phyloP scores from a whole-genome alignment of 2,113 vertebrate species.

The Neolamprologus sp. region DNA sequence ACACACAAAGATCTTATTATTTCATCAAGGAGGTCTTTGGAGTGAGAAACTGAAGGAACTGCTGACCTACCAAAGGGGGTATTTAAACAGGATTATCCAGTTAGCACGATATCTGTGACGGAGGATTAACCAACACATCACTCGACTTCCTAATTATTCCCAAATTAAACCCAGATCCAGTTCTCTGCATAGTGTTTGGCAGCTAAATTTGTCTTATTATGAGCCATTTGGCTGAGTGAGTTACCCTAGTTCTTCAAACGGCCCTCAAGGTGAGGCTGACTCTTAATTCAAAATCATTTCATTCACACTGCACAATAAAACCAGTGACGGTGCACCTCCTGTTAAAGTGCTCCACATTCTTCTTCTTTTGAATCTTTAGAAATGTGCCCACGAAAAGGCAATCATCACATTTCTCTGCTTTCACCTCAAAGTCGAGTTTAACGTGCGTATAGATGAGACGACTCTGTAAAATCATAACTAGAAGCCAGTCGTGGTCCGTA shows the following conservation, averaged over 20 bases:
- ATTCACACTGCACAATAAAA: background rate
- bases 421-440: background rate
- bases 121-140: conserved; percentile 7
- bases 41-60: background rate
- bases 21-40: background rate
- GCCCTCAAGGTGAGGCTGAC: conserved; percentile 7
- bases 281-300: background rate
- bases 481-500: background rate
- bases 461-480: background rate
- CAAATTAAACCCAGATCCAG: conserved; percentile 1
- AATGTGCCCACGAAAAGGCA: background rate
- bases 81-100: conserved; percentile 32
- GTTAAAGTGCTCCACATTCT: background rate
- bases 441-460: background rate
- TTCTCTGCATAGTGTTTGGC: background rate
- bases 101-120: background rate
- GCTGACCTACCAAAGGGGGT: background rate
- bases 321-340: background rate
- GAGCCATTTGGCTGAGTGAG: background rate
- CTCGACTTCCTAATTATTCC: conserved; percentile 9
- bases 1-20: background rate
- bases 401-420: background rate
- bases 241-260: background rate
- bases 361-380: background rate
- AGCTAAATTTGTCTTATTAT: background rate